Evolutionary conservation across 2,113 vertebrate species (phyloP).

Genomic region (Rafetus swinhoei): DNA sequence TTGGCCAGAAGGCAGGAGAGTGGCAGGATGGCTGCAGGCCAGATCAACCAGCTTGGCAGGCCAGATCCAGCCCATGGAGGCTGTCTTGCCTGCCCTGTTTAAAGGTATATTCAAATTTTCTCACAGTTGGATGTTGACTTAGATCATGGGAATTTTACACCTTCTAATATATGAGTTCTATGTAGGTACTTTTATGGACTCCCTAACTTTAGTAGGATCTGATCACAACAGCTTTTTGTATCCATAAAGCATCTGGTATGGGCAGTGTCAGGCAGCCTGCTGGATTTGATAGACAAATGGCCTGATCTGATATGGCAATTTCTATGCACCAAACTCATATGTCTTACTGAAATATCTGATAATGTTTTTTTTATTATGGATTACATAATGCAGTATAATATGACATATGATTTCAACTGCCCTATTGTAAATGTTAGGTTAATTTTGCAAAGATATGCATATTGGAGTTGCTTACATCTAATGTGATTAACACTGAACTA

Average conservation of each 20-base stretch:
- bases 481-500: neutral
- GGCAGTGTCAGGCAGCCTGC: rapidly evolving
- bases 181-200: neutral
- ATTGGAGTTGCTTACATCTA: neutral
- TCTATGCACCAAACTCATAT: neutral
- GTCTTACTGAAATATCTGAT: neutral
- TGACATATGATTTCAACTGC: neutral
- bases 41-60: no score
- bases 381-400: neutral
- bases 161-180: neutral
- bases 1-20: no score
- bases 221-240: neutral
- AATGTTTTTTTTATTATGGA: neutral
- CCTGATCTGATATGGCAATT: neutral
- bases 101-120: neutral
- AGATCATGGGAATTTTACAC: neutral
- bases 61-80: no score
- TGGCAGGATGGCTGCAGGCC: no score
- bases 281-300: neutral
- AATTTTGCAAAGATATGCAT: neutral
- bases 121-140: neutral
- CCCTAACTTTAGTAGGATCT: neutral
- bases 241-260: neutral
- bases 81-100: neutral
- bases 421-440: neutral